phyloP scores from a whole-genome alignment of 1,140 invertebrate genomes.

The Leptonema lineaticorne region DNA sequence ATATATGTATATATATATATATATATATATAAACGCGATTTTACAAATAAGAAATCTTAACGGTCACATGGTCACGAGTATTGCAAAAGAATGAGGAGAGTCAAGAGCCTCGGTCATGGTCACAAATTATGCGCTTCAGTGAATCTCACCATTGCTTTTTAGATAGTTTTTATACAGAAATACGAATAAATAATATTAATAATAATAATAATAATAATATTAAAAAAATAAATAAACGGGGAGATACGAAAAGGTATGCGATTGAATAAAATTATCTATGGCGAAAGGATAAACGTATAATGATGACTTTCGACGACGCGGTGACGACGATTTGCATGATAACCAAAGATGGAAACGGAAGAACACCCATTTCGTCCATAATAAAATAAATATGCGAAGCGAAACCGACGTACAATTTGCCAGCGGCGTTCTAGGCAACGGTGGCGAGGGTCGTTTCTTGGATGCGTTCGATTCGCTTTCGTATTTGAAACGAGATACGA shows the following conservation, averaged over 20 bases:
- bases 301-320: too few species aligned
- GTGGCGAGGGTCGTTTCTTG: conserved; percentile 1
- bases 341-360: background rate
- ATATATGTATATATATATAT: background rate
- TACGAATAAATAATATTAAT: too few species aligned
- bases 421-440: background rate
- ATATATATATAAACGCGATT: too few species aligned
- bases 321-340: background rate
- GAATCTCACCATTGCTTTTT: background rate
- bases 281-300: too few species aligned
- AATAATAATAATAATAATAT: too few species aligned
- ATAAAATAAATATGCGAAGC: background rate
- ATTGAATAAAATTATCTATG: too few species aligned
- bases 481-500: background rate
- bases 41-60: too few species aligned
- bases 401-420: conserved; percentile 17
- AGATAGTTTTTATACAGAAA: background rate
- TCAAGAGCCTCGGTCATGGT: conserved; percentile 22
- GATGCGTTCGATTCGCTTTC: background rate
- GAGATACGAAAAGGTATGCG: too few species aligned
- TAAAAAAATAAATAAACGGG: too few species aligned
- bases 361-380: too few species aligned
- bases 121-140: conserved; percentile 21
- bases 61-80: background rate
- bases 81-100: conserved; percentile 3